Conservation (phyloP, 2,888 invertebrate genomes). For the Eurytoma californica region DNA sequence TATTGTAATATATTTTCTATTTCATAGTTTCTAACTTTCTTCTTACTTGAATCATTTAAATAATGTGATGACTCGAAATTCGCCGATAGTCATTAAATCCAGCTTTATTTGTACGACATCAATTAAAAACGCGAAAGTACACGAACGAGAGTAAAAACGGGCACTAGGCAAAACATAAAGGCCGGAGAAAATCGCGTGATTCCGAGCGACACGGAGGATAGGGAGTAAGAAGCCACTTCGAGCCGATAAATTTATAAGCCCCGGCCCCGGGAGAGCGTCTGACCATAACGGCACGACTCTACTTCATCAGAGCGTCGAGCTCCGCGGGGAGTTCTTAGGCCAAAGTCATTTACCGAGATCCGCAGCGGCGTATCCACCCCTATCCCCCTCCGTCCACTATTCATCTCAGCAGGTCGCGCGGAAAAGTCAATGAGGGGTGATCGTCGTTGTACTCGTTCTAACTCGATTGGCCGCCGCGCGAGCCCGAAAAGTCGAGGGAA, state of each 20-base stretch:
- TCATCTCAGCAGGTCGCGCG: not conserved
- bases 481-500: constrained; percentile 17
- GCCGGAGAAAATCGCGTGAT: constrained; percentile 26
- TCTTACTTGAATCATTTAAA: too few species aligned
- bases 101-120: not conserved
- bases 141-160: too few species aligned
- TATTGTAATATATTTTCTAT: too few species aligned
- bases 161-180: not conserved
- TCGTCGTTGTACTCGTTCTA: constrained; percentile 39
- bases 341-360: constrained; percentile 52
- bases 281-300: constrained; percentile 54
- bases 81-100: too few species aligned
- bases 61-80: too few species aligned
- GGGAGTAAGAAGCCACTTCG: constrained; percentile 1
- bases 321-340: constrained; percentile 52
- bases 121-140: too few species aligned
- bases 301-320: constrained; percentile 50
- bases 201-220: not conserved
- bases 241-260: constrained; percentile 53
- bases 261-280: constrained; percentile 44
- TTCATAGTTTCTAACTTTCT: too few species aligned
- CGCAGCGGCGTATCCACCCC: constrained; percentile 6
- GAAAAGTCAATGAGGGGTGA: constrained; percentile 27
- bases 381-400: not conserved
- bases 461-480: constrained; percentile 31